Evolutionary conservation across 2,797 vertebrate species (phyloP).

Genomic region (Molothrus aeneus): DNA sequence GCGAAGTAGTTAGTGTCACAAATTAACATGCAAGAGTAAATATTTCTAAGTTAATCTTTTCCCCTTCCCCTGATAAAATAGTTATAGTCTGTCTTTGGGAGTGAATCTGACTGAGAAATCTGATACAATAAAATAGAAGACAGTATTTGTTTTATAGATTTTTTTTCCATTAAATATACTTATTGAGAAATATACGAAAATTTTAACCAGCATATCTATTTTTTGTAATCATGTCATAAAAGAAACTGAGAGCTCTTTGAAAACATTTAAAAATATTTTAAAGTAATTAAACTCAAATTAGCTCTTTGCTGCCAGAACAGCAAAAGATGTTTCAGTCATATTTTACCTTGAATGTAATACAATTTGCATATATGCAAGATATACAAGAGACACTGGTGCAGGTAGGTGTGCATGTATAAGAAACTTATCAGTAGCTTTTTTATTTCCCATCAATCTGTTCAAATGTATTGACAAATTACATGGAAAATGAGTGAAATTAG

Average conservation of each 20-base stretch:
- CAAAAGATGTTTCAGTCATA: background rate
- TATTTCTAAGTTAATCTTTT: background rate
- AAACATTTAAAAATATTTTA: background rate
- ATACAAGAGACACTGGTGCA: background rate
- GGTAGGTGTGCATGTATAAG: background rate
- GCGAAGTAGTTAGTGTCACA: background rate
- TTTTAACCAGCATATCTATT: background rate
- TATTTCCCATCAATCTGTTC: background rate
- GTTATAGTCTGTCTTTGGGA: background rate
- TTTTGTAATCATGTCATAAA: background rate
- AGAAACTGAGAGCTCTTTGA: background rate
- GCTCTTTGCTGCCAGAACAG: background rate
- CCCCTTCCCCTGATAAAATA: rapidly evolving
- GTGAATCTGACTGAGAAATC: background rate
- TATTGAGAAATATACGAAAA: background rate
- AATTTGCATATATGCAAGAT: background rate
- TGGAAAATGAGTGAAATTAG: background rate
- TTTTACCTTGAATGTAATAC: background rate
- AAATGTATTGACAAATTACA: constrained; percentile 13
- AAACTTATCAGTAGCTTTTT: background rate
- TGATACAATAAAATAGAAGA: background rate
- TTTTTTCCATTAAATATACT: background rate
- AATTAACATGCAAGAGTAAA: background rate
- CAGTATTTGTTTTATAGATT: background rate
- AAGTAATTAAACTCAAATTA: background rate